A percentile compares a stretch with the other conserved stretches of the same genome.
These are phyloP conservation scores for Aplysina aerophoba DNA, from an alignment of 37 sponge, comb jelly and placozoan species.

Conservation along the genomic window DNA sequence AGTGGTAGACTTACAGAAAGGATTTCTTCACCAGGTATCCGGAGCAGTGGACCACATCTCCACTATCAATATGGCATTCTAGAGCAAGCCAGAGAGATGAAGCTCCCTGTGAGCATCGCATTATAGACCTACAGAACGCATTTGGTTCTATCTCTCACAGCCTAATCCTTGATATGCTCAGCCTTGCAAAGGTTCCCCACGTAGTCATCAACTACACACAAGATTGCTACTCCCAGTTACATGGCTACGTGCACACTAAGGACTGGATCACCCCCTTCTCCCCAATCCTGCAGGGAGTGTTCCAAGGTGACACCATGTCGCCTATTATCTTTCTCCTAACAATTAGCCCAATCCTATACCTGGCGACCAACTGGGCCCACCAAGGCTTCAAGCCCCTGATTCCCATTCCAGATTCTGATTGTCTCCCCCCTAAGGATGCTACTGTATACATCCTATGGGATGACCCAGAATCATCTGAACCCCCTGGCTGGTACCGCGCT, in stretches of 20 bases:
- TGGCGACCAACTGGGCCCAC: background rate
- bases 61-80: conserved; percentile 8
- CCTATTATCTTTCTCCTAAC: conserved; percentile 6
- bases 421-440: background rate
- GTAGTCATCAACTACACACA: background rate
- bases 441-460: conserved; percentile 21
- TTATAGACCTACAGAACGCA: conserved; percentile 39
- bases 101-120: conserved; percentile 9
- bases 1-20: too few relatives aligned
- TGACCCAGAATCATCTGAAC: conserved; percentile 11
- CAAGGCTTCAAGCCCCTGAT: background rate
- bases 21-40: background rate
- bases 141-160: conserved; percentile 36
- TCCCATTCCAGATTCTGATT: background rate
- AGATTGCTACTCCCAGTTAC: conserved; percentile 1
- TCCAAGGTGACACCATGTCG: conserved; percentile 24
- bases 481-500: conserved; percentile 18
- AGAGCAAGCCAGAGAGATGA: background rate
- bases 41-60: background rate
- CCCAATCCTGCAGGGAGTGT: background rate
- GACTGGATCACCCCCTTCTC: background rate
- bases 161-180: background rate
- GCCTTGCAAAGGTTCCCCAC: background rate
- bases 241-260: conserved; percentile 19
- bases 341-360: background rate